Base-by-base conservation (phyloP, 2,888 invertebrate species). In the Caradrina clavipalpis region DNA sequence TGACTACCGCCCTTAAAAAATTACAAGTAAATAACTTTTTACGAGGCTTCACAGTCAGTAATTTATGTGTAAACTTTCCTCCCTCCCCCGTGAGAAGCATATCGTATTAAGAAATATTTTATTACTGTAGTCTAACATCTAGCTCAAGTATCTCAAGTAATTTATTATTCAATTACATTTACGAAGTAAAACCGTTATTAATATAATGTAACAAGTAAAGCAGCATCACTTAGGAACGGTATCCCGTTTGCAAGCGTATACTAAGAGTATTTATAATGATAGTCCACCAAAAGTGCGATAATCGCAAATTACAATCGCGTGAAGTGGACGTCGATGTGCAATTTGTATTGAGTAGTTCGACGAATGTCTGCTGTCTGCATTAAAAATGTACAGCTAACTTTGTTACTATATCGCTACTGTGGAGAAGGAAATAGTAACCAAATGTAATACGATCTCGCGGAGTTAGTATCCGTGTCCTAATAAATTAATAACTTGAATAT, bases 131-230 rank as follows among this genome's bases (percentile, higher is more conserved):
- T 55, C 26, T 39, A 39, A 50, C 42, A n/a, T 51, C 57, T 56
- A 68, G 35, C 45, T 51, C 11, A 42, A 21, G 26, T 49, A 62
- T 60, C 45, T 60, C 13, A 21, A 22, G 54, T 65, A 62, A 69
- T 69, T 78, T 76, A 77, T 66, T 75, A 75, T 80, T 71, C 57
- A 70, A 80, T 77, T 77, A 69, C 53, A 73, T 66, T 70, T 70
- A 53, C 54, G 47, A 58, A 71, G 62, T 69, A 69, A 68, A 60
- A 58, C 74, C 66, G 75, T 78, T 69, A 76, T 63, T 69, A 62
- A 53, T 80, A 63, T 76, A 68, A 68, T 62, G 58, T 67, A 62
- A 64, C 64, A 61, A 65, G 53, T 71, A 69, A 55, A 67, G 10
- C 42, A 60, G 42, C 47, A 55, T 76, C 39, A 74, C 53, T 75